phyloP scores from a whole-genome alignment of 2,888 invertebrate species.

The Elmis aenea region DNA sequence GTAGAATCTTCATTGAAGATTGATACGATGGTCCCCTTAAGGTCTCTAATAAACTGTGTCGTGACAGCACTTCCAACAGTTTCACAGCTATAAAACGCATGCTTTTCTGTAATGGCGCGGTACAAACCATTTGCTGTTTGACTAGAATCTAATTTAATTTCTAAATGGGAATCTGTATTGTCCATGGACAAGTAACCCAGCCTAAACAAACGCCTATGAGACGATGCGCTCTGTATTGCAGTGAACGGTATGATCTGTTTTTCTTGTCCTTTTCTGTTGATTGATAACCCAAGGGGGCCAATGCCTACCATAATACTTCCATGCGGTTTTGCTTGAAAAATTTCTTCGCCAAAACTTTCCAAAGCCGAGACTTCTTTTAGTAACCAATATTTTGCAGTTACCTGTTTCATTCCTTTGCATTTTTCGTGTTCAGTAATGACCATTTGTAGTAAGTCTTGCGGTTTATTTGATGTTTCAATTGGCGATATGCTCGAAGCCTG shows the following conservation, averaged over 20 bases:
- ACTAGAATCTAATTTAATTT: constrained; percentile 75
- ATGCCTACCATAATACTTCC: constrained; percentile 51
- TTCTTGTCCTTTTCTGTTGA: constrained; percentile 63
- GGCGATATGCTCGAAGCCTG: constrained; percentile 61
- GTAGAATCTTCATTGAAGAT: constrained; percentile 87
- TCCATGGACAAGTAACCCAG: constrained; percentile 67
- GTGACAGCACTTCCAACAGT: constrained; percentile 84
- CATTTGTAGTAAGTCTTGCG: constrained; percentile 58
- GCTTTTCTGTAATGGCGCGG: constrained; percentile 84
- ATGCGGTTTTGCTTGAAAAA: constrained; percentile 66
- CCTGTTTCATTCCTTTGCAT: constrained; percentile 56
- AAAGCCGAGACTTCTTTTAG: constrained; percentile 74
- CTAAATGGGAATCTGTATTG: constrained; percentile 63
- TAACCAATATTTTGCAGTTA: constrained; percentile 80
- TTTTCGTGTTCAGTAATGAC: constrained; percentile 60
- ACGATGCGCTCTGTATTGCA: constrained; percentile 74
- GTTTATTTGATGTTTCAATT: constrained; percentile 52
- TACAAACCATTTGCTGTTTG: constrained; percentile 78
- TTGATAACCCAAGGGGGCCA: constrained; percentile 77
- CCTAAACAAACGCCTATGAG: constrained; percentile 68
- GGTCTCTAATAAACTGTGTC: constrained; percentile 81
- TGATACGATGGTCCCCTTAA: constrained; percentile 86
- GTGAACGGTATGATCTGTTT: constrained; percentile 75
- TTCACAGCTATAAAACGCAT: constrained; percentile 90
- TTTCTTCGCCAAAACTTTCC: constrained; percentile 78